Conservation (phyloP, 2,797 vertebrate species). For the Manis javanica region DNA sequence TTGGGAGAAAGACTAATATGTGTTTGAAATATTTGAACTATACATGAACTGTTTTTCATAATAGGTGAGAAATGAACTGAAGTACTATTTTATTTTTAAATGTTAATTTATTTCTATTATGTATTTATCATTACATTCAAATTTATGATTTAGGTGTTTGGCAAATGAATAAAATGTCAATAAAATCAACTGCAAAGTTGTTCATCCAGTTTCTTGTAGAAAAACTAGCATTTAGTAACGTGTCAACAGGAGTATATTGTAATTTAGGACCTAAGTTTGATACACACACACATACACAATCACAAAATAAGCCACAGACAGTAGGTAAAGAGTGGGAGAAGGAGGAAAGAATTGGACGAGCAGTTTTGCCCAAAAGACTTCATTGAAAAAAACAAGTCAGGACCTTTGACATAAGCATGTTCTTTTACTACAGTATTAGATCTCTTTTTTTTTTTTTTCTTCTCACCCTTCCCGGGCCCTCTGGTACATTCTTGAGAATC, state of each 20-base stretch:
- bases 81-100: background rate
- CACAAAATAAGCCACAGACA: background rate
- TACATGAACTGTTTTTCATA: background rate
- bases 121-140: background rate
- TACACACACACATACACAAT: background rate
- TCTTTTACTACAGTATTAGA: background rate
- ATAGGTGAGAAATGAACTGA: background rate
- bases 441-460: background rate
- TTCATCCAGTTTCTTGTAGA: background rate
- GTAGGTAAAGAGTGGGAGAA: background rate
- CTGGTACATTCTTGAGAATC: background rate
- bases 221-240: background rate
- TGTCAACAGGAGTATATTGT: background rate
- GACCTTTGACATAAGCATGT: background rate
- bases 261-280: background rate
- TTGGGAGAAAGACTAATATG: background rate
- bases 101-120: background rate
- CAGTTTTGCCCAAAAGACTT: background rate
- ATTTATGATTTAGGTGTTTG: background rate
- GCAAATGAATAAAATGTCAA: background rate
- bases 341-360: background rate
- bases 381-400: background rate
- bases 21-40: background rate
- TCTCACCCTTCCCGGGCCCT: background rate
- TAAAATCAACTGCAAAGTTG: background rate